phyloP scores from a whole-genome alignment of 2,113 vertebrate species.

The Anhinga anhinga region DNA sequence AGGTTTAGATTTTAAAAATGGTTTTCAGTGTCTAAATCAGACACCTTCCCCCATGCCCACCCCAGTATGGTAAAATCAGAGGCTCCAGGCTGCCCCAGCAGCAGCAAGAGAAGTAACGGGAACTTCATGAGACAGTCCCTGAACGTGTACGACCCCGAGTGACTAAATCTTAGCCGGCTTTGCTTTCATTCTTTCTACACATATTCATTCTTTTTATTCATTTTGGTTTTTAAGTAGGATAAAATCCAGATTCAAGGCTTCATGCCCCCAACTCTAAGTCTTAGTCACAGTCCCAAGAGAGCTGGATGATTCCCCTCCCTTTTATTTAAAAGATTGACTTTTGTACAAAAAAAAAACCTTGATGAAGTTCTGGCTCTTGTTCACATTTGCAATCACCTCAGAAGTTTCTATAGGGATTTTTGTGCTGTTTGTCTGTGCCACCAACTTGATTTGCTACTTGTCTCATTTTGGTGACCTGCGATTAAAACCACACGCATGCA shows the following conservation, averaged over 20 bases:
- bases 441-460: not conserved
- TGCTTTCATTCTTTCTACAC: not conserved
- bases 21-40: not conserved
- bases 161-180: not conserved
- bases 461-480: not conserved
- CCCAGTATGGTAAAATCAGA: not conserved
- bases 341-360: not conserved
- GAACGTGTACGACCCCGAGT: fast-evolving
- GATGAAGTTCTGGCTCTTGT: not conserved
- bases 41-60: not conserved
- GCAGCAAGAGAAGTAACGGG: not conserved
- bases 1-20: not conserved
- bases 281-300: not conserved
- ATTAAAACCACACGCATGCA: not conserved
- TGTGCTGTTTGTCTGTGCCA: not conserved
- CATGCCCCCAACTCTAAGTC: not conserved
- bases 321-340: not conserved
- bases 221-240: not conserved
- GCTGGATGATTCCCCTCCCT: not conserved
- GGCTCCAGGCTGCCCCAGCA: not conserved
- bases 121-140: not conserved
- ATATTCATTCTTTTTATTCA: not conserved
- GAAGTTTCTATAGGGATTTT: not conserved
- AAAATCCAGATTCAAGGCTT: not conserved
- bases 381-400: not conserved